Base-by-base conservation (phyloP, 2,888 invertebrate genomes). In the Nineta flava region DNA sequence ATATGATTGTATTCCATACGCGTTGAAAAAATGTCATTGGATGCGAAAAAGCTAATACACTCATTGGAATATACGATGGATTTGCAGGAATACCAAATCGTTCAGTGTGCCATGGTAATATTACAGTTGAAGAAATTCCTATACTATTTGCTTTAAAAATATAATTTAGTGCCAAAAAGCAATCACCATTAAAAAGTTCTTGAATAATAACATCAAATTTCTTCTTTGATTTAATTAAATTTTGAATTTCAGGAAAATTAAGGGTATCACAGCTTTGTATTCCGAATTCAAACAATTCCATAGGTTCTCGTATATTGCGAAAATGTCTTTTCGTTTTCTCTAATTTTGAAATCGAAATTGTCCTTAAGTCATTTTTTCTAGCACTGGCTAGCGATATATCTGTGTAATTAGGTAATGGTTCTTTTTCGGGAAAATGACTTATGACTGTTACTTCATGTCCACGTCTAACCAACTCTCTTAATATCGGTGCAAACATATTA, bases 181-280 rank as follows among this genome's bases (percentile, higher is more conserved):
- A 84, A 58, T 86, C 81, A 47, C 75, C 74, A 55, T 82, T 82
- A 60, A 87, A 86, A 50, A 75, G 75, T 64, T 87, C 85, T 48
- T 77, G 67, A 1, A 87, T 61, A 7, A 83, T 70, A 0, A 86
- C 62, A 62, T 87, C 84, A 58, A 77, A 84, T 46, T 73, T 74
- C 2, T 67, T 64, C 53, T 69, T 68, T 2, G 60, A 58, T 42
- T 65, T 63, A 3, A 71, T 51, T 19, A 71, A 61, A 51, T 63
- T 56, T n/a, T 64, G 62, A 26, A 71, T 52, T 0, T 64, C 63
- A 15, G 63, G 59, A 3, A 68, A 66, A 40, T 60, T 60, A 1
- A 67, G 55, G 0, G 62, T 40, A 52, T 66, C 64, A 57, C 68
- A 68, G 1, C 65, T 56, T 13, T 59, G 53, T 21, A 57, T 60